Evolutionary conservation across 2,113 vertebrate genomes (phyloP), one percentile per base, ranked within the genome.

Genomic region (Microcebus tavaratra): DNA sequence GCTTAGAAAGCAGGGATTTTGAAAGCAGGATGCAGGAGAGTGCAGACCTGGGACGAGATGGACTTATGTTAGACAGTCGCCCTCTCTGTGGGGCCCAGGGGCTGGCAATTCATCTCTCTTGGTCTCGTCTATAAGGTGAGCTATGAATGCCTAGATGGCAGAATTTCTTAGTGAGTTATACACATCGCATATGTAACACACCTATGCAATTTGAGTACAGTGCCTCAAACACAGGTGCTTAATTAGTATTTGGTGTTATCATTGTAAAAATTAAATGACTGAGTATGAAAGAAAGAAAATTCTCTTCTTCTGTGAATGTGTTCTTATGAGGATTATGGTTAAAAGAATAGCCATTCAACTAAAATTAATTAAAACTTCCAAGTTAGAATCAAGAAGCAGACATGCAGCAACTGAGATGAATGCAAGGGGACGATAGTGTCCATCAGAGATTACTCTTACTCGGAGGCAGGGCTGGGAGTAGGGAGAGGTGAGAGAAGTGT

Each of bases 321-420:
- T 85, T 75, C 55, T 97, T 96, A 45, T 85, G 90, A 79, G 50
- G 63, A 97, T 95, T 98, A 96, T 94, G n/a, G 50, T 96, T 76
- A 67, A 90, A 95, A 70, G 36, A 42, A 83, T 48, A 73, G 61
- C 29, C 81, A 57, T 39, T 96, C 50, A 86, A 11, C n/a, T 87
- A 63, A 96, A 98, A 96, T 91, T 70, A 93, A 81, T 23, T 0
- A 9, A 92, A 96, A 84, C n/a, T 63, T 48, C 76, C 6, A 87
- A 4, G 42, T 86, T 59, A 84, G 42, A 93, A 63, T 11, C 39
- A 82, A 65, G 31, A 95, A 91, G 55, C 78, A 84, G 81, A 48
- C 31, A 29, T 25, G 12, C 25, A 78, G 68, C 29, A 9, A 48
- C 17, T 31, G 36, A 83, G 73, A 48, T 65, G 31, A 92, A 53